These are phyloP conservation scores for Caenorhabditis afra DNA, from an alignment of 2,888 invertebrate genomes.

Conservation along the genomic window DNA sequence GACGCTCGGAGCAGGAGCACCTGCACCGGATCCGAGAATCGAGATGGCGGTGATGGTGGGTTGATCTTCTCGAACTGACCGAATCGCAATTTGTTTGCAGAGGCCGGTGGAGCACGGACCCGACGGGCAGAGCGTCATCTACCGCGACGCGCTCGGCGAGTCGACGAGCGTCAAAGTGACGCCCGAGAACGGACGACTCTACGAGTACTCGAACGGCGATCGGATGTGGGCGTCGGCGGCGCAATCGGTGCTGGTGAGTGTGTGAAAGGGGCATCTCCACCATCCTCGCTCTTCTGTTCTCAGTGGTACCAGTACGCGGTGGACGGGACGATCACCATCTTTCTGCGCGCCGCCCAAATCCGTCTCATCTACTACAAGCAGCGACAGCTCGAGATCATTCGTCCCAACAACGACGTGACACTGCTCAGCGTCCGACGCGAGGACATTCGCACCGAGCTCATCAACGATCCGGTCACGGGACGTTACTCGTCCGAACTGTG, in stretches of 20 bases:
- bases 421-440: slow-evolving; percentile 37
- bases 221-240: slow-evolving; percentile 20
- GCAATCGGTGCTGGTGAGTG: slow-evolving; percentile 24
- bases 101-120: neutral
- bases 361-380: slow-evolving; percentile 6
- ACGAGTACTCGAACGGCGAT: slow-evolving; percentile 35
- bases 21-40: neutral
- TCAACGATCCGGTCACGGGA: slow-evolving; percentile 1
- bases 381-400: slow-evolving; percentile 42
- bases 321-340: slow-evolving; percentile 18
- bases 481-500: slow-evolving; percentile 29
- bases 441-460: slow-evolving; percentile 45
- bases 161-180: slow-evolving; percentile 17
- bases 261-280: neutral
- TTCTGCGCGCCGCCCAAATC: slow-evolving; percentile 7
- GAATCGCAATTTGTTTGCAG: slow-evolving; percentile 12
- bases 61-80: neutral
- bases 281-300: no score
- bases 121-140: slow-evolving; percentile 13
- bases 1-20: neutral
- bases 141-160: slow-evolving; percentile 14
- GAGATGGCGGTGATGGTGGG: slow-evolving; percentile 29
- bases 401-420: slow-evolving; percentile 35
- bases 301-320: slow-evolving; percentile 24
- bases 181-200: slow-evolving; percentile 21